Conservation (phyloP, 2,888 invertebrate genomes). For the Cephus nigrinus region DNA sequence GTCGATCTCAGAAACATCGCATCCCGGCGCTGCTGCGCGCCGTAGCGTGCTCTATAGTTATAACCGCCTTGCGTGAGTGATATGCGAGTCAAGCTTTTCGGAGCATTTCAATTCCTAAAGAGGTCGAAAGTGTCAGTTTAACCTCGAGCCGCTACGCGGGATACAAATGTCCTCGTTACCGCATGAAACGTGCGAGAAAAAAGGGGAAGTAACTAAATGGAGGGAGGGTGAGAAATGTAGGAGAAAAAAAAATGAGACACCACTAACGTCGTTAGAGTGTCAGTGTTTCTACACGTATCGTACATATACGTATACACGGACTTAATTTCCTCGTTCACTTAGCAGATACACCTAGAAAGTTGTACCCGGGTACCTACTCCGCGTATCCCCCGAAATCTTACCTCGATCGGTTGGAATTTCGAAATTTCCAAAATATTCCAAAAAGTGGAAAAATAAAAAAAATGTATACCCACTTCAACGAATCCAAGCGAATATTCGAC, state of each 20-base stretch:
- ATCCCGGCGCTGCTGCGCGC: not conserved
- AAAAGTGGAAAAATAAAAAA: not conserved
- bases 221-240: not conserved
- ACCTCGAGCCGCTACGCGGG: slow-evolving; percentile 10
- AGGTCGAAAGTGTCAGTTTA: not conserved
- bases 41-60: not conserved
- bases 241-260: not conserved
- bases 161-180: slow-evolving; percentile 50
- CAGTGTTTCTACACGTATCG: not conserved
- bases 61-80: not conserved
- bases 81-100: not conserved
- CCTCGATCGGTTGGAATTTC: too few species aligned
- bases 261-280: not conserved
- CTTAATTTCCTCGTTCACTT: slow-evolving; percentile 16
- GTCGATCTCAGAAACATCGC: not conserved
- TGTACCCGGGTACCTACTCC: not conserved
- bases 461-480: too few species aligned
- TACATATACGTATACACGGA: slow-evolving; percentile 1
- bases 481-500: too few species aligned
- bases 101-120: slow-evolving; percentile 1
- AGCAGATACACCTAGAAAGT: slow-evolving; percentile 8
- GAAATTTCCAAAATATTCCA: not conserved
- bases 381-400: too few species aligned
- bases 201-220: slow-evolving; percentile 5
- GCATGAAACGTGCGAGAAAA: not conserved